Evolutionary conservation across 2,113 vertebrate genomes (phyloP).

Genomic region (Tragelaphus scriptus): DNA sequence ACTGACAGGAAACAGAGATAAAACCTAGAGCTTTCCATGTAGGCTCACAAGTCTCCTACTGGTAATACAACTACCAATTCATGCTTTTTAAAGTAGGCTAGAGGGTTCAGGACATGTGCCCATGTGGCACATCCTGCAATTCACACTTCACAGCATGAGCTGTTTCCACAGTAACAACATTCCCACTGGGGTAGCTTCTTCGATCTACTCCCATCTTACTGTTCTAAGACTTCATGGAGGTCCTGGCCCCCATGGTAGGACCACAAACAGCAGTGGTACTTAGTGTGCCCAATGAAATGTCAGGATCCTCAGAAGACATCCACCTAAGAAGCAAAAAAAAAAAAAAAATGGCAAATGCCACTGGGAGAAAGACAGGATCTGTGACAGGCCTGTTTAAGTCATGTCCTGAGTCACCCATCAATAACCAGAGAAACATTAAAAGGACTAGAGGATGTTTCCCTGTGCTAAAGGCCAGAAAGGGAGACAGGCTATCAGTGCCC

Average conservation of each 20-base stretch:
- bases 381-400: neutral
- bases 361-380: neutral
- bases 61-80: no score
- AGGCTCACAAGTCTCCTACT: no score
- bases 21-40: no score
- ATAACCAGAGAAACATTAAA: neutral
- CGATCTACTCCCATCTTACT: neutral
- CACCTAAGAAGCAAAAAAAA: neutral
- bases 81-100: no score
- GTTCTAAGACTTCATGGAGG: neutral
- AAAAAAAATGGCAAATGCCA: neutral
- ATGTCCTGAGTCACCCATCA: neutral
- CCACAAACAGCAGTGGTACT: neutral
- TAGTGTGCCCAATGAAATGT: neutral
- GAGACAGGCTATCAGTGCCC: neutral
- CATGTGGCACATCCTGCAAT: no score
- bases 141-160: no score
- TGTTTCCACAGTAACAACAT: neutral
- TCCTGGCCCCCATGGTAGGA: neutral
- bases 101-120: no score
- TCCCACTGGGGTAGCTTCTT: no score
- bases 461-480: neutral
- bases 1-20: no score
- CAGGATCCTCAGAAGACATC: neutral
- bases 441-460: neutral